Base-by-base conservation (phyloP, 2,113 vertebrate species). In the Damaliscus lunatus region DNA sequence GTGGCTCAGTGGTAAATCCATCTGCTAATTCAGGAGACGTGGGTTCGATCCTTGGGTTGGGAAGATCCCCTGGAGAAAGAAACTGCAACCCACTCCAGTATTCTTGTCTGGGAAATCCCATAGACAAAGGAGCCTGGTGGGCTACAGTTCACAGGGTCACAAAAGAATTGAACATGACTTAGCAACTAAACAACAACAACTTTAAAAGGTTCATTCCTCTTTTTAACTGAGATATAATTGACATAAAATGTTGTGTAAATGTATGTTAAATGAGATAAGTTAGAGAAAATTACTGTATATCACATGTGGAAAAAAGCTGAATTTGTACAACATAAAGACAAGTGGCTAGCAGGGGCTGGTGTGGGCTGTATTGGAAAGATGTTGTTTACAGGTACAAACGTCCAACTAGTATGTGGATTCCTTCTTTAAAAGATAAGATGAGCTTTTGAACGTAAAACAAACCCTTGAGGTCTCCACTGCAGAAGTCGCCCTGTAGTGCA, bases 381-480 rank as follows among this genome's bases (percentile, higher is more conserved):
- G 23, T 1, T 90, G 31, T 62, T 91, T 81, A 91, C 16, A 62
- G 55, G 43, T 62, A 50, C 6, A 7, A 50, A 91, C 0, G 1
- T 60, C 23, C 7, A 81, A 36, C 55, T 60, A 60, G 23, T 3
- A 60, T 2, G 43, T 60, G 78, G 43, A 77, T 36, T 94, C 50
- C 12, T 81, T 60, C 78, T 91, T 93, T 46, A 77, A 91, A 96
- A 77, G 46, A 46, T 71, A 60, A 95, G 23, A 48, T 46, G 36
- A 55, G 33, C 6, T 74, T 90, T 46, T 89, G 55, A 25, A 19
- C 5, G 52, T 74, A 80, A 94, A 88, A 53, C 36, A 77, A 93
- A 1, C 6, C 1, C 1, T 77, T 50, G 6, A 2, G 21, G 25
- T 40, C n/a, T 15, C 29, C 21, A n/a, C 17, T 9, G 4, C 23